Conservation (phyloP, 2,113 vertebrate species). For the Epinephelus fuscoguttatus region DNA sequence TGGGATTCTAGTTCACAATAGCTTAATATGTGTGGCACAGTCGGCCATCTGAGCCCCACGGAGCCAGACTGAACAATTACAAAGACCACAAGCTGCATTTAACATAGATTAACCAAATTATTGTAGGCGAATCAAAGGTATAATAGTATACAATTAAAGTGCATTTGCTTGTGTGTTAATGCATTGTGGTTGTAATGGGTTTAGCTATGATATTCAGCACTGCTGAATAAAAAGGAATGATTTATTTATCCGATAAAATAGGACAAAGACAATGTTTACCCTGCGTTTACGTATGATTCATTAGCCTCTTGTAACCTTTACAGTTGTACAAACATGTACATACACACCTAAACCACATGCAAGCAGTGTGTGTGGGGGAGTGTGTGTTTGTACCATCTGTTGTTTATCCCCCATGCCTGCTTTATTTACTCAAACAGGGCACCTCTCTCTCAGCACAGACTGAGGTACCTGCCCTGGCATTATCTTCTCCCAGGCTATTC, state of each 20-base stretch:
- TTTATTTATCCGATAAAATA: slow-evolving; percentile 56
- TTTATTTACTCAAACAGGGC: slow-evolving; percentile 91
- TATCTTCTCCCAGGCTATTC: slow-evolving; percentile 73
- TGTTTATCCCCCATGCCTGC: slow-evolving; percentile 87
- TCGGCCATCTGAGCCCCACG: slow-evolving; percentile 21
- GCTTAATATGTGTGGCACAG: slow-evolving; percentile 8
- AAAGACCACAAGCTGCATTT: slow-evolving; percentile 40
- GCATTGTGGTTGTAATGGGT: slow-evolving; percentile 46
- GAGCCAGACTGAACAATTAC: slow-evolving; percentile 26
- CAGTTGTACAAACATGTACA: slow-evolving; percentile 63
- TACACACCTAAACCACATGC: slow-evolving; percentile 56
- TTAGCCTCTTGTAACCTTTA: slow-evolving; percentile 71
- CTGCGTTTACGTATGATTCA: slow-evolving; percentile 67
- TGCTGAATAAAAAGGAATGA: slow-evolving; percentile 54
- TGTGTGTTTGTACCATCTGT: slow-evolving; percentile 80
- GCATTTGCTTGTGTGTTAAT: slow-evolving; percentile 46
- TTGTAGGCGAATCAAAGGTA: slow-evolving; percentile 28
- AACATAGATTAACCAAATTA: slow-evolving; percentile 33
- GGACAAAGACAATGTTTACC: slow-evolving; percentile 77
- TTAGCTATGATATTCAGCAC: slow-evolving; percentile 6
- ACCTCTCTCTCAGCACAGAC: slow-evolving; percentile 63
- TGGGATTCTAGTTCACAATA: slow-evolving; percentile 4
- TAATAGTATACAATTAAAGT: slow-evolving; percentile 46
- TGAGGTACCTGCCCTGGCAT: slow-evolving; percentile 52
- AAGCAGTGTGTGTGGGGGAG: slow-evolving; percentile 21